A percentile compares a stretch with the other conserved stretches of the same genome.
Conservation (phyloP, 1,140 invertebrate species). For the Microplitis mediator region DNA sequence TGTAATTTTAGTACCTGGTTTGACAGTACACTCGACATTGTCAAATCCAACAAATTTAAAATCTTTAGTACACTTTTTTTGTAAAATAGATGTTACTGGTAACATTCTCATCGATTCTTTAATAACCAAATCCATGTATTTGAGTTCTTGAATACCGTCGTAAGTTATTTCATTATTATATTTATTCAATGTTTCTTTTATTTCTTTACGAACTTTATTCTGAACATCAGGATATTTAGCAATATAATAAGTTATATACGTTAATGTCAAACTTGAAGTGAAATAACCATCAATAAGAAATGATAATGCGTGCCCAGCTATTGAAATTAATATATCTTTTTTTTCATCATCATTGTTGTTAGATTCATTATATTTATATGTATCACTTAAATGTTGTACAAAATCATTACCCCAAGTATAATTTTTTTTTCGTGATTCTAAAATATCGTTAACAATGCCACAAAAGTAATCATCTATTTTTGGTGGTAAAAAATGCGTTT, state of each 20-base stretch:
- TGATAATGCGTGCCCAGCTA: constrained; percentile 36
- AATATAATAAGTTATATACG: constrained; percentile 39
- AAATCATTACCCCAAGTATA: constrained; percentile 37
- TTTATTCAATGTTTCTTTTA: constrained; percentile 54
- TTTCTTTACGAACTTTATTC: constrained; percentile 58
- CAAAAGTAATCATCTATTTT: constrained; percentile 26
- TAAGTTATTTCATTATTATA: constrained; percentile 64
- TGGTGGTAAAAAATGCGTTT: constrained; percentile 5
- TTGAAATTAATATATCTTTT: neutral
- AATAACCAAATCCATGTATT: constrained; percentile 64
- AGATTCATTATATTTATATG: constrained; percentile 22
- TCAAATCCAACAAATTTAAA: constrained; percentile 41
- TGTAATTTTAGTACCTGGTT: constrained; percentile 43
- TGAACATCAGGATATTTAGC: constrained; percentile 60
- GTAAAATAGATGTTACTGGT: constrained; percentile 41
- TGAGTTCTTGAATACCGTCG: constrained; percentile 65
- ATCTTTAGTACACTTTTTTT: constrained; percentile 46
- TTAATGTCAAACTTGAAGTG: constrained; percentile 58
- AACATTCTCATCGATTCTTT: constrained; percentile 55
- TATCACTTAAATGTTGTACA: constrained; percentile 37
- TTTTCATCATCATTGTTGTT: constrained; percentile 28
- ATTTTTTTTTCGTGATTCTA: constrained; percentile 9
- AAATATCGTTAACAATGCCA: constrained; percentile 15
- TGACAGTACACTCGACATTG: constrained; percentile 27
- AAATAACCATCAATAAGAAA: constrained; percentile 60